Evolutionary conservation across 2,113 vertebrate species (phyloP).

Genomic region (Nesoenas mayeri): DNA sequence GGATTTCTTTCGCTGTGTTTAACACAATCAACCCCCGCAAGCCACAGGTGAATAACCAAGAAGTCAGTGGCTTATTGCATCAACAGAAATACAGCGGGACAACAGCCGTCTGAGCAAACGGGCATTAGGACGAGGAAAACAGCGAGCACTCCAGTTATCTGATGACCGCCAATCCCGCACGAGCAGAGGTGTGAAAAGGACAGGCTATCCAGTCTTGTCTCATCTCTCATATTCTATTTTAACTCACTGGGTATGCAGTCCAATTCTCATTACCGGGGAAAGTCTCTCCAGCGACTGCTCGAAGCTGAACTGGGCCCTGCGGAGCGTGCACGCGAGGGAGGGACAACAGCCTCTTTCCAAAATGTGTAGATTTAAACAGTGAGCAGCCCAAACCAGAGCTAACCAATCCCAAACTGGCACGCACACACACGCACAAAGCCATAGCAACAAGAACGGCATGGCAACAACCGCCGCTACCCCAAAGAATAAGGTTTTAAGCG

Average conservation of each 20-base stretch:
- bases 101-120: neutral
- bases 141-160: neutral
- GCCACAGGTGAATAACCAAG: neutral
- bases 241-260: neutral
- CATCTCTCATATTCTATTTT: neutral
- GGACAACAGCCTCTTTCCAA: fast-evolving
- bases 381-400: neutral
- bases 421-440: conserved; percentile 18
- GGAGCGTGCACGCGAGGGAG: fast-evolving
- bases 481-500: neutral
- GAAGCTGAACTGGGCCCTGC: neutral
- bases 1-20: neutral
- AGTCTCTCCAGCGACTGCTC: neutral
- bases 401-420: conserved; percentile 23
- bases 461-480: conserved; percentile 54
- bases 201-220: fast-evolving
- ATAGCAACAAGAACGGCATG: conserved; percentile 58
- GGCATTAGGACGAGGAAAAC: neutral
- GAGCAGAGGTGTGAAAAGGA: neutral
- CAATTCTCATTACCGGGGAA: neutral
- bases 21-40: neutral
- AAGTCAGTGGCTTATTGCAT: neutral
- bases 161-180: fast-evolving
- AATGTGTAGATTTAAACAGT: neutral
- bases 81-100: neutral